A percentile compares a stretch with the other conserved stretches of the same genome.
Evolutionary conservation across 2,888 invertebrate species (phyloP).

Genomic region (Drosophila fulvimacula): DNA sequence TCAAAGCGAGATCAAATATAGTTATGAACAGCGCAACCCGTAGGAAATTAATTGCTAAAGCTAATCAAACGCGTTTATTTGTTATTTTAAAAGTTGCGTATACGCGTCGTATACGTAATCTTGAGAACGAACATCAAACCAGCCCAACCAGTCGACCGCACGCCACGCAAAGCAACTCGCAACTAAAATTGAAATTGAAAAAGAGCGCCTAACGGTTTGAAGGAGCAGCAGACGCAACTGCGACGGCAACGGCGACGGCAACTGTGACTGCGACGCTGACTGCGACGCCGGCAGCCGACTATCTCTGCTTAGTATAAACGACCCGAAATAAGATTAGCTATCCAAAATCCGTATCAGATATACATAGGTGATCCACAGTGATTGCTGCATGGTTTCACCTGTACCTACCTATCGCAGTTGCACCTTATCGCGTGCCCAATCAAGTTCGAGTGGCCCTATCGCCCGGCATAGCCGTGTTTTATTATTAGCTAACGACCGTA

Average conservation of each 20-base stretch:
- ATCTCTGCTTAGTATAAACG: constrained; percentile 41
- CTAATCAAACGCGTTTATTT: constrained; percentile 1
- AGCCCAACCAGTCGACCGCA: constrained; percentile 42
- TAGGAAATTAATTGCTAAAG: neutral
- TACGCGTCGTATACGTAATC: constrained; percentile 43
- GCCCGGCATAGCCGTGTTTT: neutral
- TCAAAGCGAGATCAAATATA: neutral
- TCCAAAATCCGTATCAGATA: constrained; percentile 5
- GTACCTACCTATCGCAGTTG: neutral
- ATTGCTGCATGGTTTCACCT: constrained; percentile 1
- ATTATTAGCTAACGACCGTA: neutral
- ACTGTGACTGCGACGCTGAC: neutral
- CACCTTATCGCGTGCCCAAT: constrained; percentile 15
- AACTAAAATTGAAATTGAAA: constrained; percentile 66
- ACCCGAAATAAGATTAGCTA: constrained; percentile 49
- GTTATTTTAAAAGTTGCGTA: neutral
- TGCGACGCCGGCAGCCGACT: constrained; percentile 15
- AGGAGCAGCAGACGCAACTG: constrained; percentile 40
- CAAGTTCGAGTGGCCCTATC: neutral
- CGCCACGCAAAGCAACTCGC: constrained; percentile 68
- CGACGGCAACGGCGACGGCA: neutral
- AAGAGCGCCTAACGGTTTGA: constrained; percentile 44
- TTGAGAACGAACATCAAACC: neutral
- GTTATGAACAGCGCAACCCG: neutral
- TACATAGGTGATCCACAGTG: neutral